Percentiles rank a stretch among this genome's conserved stretches.
These are phyloP conservation scores for Muricea muricata DNA, from an alignment of 92 coral and sea anemone genomes.

Conservation along the genomic window DNA sequence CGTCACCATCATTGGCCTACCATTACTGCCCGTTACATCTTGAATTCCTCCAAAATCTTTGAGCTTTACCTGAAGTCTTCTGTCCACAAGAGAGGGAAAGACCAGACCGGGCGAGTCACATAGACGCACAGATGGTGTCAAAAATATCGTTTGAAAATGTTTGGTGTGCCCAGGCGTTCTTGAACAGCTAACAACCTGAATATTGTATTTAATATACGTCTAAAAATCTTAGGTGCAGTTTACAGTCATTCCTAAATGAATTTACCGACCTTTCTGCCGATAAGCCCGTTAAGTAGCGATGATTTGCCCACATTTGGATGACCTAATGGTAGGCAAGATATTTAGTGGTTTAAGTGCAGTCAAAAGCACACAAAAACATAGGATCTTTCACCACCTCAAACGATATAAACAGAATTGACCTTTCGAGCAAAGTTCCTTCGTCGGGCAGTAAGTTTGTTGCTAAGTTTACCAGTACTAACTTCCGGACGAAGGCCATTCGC, in stretches of 20 bases:
- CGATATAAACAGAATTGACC: too few species aligned
- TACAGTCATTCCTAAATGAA: not conserved
- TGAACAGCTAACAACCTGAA: slow-evolving; percentile 92
- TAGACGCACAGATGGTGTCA: slow-evolving; percentile 81
- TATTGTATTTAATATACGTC: not conserved
- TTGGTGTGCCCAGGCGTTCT: slow-evolving; percentile 99
- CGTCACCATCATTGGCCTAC: too few species aligned
- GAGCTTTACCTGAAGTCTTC: slow-evolving; percentile 95
- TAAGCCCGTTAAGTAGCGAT: slow-evolving; percentile 86
- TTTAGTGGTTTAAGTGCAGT: not conserved
- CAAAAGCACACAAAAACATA: too few species aligned
- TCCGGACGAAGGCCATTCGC: too few species aligned
- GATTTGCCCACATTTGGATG: slow-evolving; percentile 99
- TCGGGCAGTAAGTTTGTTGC: too few species aligned
- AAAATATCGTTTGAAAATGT: slow-evolving; percentile 96
- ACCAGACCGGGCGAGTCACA: slow-evolving; percentile 97
- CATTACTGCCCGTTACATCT: not conserved
- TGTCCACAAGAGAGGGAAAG: slow-evolving; percentile 91
- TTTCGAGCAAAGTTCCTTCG: not conserved
- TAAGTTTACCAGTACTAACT: too few species aligned
- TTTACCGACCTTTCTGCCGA: slow-evolving; percentile 84
- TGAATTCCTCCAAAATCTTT: too few species aligned
- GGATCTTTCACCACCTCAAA: too few species aligned
- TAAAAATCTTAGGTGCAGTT: not conserved
- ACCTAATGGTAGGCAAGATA: slow-evolving; percentile 55